Evolutionary conservation across 2,113 vertebrate species (phyloP).

Genomic region (Ceyx margarethae): DNA sequence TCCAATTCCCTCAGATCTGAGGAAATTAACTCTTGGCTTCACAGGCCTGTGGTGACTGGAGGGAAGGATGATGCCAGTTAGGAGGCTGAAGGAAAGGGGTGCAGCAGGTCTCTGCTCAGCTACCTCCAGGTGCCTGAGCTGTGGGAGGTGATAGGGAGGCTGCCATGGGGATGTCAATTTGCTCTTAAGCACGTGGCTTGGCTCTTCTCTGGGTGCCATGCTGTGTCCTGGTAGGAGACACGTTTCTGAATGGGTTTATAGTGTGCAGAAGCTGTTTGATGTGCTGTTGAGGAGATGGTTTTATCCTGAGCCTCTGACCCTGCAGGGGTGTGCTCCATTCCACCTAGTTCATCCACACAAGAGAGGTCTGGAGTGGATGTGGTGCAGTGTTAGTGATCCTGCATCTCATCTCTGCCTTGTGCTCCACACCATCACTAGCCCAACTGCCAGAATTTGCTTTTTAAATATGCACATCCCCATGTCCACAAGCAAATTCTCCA

Average conservation of each 20-base stretch:
- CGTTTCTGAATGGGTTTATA: neutral
- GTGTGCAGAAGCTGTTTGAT: neutral
- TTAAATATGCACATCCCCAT: fast-evolving
- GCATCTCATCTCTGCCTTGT: neutral
- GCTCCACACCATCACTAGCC: neutral
- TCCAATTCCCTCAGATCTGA: neutral
- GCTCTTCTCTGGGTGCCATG: neutral
- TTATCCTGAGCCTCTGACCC: neutral
- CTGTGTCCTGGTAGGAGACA: neutral
- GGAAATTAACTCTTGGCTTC: neutral
- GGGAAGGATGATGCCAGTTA: neutral
- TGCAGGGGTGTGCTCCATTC: neutral
- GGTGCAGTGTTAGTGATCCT: neutral
- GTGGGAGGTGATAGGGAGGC: neutral
- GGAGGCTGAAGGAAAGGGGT: neutral
- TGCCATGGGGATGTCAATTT: fast-evolving
- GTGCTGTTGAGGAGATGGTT: neutral
- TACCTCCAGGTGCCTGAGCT: neutral
- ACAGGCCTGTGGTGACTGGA: fast-evolving
- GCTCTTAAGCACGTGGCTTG: neutral
- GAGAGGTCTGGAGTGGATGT: neutral
- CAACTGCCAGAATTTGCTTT: neutral
- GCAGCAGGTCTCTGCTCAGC: neutral
- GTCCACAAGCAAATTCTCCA: neutral
- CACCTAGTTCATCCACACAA: fast-evolving